Base-by-base conservation (phyloP, 2,797 vertebrate species). In the Salmo trutta region DNA sequence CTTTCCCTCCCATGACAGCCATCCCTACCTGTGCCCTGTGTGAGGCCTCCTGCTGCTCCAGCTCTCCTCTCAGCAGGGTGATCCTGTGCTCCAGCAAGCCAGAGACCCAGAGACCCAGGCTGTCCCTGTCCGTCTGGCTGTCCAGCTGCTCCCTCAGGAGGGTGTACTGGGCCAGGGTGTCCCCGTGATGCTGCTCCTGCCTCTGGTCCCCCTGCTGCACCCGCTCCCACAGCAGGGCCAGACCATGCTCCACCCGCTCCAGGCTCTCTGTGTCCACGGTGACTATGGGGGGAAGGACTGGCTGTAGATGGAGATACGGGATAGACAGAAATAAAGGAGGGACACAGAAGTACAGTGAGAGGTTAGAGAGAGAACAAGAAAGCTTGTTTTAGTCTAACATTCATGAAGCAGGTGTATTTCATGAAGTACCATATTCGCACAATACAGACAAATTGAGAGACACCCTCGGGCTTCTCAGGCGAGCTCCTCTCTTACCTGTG, bases 71-170 rank as follows among this genome's bases (percentile, higher is more conserved):
- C 51, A 94, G 79, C 33, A 84, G 51, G 0, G 73, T 67, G 1
- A 94, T 85, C 71, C 80, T 90, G 77, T 95, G 93, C 76, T 83
- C 91, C 71, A 97, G 76, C 19, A 94, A 31, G 0, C 90, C 92
- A 69, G 93, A 92, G 69, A 97, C 91, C 90, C 95, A 92, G 14
- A 88, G 74, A 1, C 93, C 59, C 1, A 93, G 87, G 78, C 88
- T 93, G 75, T 94, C 91, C 80, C 86, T 89, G 80, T 94, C 90
- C 0, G 93, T 96, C 86, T 93, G 88, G 0, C 88, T 91, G 84
- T 91, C 90, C 53, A 98, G 88, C 81, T 93, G 93, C 67, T 95
- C 91, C 73, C 89, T 93, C 62, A 99, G 92, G 15, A 87, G 90
- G 80, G 75, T 90, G 75, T 97, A 93, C 0, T 94, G 86, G 52